These are phyloP conservation scores for Akabosia matsudoensis DNA, from an alignment of 1,140 invertebrate species.

Conservation along the genomic window DNA sequence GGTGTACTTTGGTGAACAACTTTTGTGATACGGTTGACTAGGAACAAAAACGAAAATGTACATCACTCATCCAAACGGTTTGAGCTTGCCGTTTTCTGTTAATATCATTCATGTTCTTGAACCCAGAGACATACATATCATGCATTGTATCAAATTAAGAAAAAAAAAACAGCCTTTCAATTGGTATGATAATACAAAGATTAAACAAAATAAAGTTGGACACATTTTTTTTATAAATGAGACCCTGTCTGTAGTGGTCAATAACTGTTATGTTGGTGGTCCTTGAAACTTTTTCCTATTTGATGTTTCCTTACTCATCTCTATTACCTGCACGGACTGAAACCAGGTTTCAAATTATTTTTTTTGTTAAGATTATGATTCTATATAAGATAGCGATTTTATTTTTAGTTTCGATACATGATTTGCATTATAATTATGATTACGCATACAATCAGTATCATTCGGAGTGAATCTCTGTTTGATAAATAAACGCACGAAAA, in stretches of 20 bases:
- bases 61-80: background rate
- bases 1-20: background rate
- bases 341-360: slow-evolving; percentile 1
- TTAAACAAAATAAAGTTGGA: too few species aligned
- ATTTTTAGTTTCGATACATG: background rate
- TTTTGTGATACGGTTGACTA: background rate
- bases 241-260: too few species aligned
- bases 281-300: background rate
- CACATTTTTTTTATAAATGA: too few species aligned
- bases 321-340: background rate
- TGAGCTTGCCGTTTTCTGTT: background rate
- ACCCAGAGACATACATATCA: too few species aligned
- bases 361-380: too few species aligned
- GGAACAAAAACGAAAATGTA: background rate
- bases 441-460: background rate
- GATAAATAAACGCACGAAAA: background rate
- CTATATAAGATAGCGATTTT: background rate
- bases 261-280: background rate
- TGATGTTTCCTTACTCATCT: background rate
- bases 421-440: slow-evolving; percentile 17
- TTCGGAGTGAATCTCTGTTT: background rate
- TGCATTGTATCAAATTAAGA: too few species aligned
- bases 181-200: too few species aligned
- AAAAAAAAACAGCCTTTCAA: too few species aligned
- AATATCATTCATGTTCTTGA: too few species aligned